Evolutionary conservation across 2,797 vertebrate species (phyloP).

Genomic region (Melanotaenia trifasciata): DNA sequence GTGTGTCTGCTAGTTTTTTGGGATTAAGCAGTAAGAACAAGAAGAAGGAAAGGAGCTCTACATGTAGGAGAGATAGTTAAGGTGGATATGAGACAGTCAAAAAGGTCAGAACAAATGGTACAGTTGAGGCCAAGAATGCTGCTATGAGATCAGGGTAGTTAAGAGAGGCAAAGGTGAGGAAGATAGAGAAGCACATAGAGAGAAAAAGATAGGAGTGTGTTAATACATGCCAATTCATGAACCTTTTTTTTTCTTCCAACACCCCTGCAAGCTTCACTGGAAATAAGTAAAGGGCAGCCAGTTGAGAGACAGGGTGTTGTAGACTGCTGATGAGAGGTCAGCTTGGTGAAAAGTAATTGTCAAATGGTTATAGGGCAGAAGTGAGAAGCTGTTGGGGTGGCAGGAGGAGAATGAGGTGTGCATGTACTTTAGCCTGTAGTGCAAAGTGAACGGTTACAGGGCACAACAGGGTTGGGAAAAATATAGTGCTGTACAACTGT

Average conservation of each 20-base stretch:
- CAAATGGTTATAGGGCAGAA: constrained; percentile 70
- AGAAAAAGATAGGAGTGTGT: constrained; percentile 25
- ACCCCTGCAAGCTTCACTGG: constrained; percentile 45
- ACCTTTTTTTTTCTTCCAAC: constrained; percentile 27
- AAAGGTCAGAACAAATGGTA: constrained; percentile 60
- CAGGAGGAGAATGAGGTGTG: constrained; percentile 66
- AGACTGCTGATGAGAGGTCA: constrained; percentile 64
- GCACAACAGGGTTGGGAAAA: constrained; percentile 16
- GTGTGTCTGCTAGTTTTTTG: constrained; percentile 27
- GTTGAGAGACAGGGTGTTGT: constrained; percentile 61
- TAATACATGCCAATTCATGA: constrained; percentile 45
- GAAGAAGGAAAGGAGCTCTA: constrained; percentile 19
- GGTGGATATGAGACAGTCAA: constrained; percentile 27
- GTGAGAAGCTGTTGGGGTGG: constrained; percentile 56
- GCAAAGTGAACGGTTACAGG: constrained; percentile 51
- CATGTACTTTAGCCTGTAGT: constrained; percentile 57
- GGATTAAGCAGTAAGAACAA: constrained; percentile 47
- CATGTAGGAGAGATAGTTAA: constrained; percentile 43
- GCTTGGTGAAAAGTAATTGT: constrained; percentile 70
- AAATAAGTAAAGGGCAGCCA: constrained; percentile 70
- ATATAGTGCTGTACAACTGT: constrained; percentile 29
- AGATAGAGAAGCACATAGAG: constrained; percentile 16
- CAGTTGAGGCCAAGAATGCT: constrained; percentile 24
- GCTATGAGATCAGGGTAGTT: constrained; percentile 49
- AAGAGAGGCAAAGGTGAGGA: constrained; percentile 52